Evolutionary conservation across 2,888 invertebrate species (phyloP).

Genomic region (Thera obeliscata): DNA sequence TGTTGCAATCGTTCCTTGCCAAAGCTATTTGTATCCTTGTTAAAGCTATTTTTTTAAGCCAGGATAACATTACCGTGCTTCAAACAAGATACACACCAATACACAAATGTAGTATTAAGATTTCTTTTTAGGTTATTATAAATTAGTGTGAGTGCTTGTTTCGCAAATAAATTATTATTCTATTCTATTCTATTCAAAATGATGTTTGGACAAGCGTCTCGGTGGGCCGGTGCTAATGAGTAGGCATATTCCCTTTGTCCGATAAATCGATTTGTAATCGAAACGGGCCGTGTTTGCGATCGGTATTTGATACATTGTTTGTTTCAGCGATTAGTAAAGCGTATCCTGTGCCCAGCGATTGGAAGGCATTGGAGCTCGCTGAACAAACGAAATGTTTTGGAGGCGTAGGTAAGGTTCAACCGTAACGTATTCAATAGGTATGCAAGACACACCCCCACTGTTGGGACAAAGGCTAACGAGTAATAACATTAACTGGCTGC

Average conservation of each 20-base stretch:
- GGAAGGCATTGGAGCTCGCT: slow-evolving; percentile 11
- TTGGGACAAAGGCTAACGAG: too few relatives aligned
- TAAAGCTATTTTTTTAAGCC: too few relatives aligned
- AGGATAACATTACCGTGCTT: not conserved
- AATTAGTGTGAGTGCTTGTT: too few relatives aligned
- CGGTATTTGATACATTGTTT: slow-evolving; percentile 48
- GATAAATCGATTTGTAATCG: slow-evolving; percentile 53
- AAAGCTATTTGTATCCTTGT: too few relatives aligned
- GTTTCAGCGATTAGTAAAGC: slow-evolving; percentile 13
- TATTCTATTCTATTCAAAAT: too few relatives aligned
- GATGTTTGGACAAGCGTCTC: slow-evolving; percentile 14
- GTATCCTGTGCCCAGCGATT: slow-evolving; percentile 11
- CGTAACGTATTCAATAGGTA: not conserved
- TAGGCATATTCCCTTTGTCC: slow-evolving; percentile 40
- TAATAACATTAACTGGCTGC: too few relatives aligned
- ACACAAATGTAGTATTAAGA: too few relatives aligned
- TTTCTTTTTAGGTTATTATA: too few relatives aligned
- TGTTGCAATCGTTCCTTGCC: too few relatives aligned
- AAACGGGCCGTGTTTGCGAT: slow-evolving; percentile 58
- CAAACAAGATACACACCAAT: slow-evolving; percentile 1
- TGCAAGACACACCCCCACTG: too few relatives aligned
- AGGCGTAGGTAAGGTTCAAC: not conserved
- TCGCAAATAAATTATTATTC: too few relatives aligned
- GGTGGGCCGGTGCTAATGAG: slow-evolving; percentile 35
- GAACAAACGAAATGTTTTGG: slow-evolving; percentile 5